These are phyloP conservation scores for Pseudonaja textilis DNA, from an alignment of 2,113 vertebrate species.

Conservation along the genomic window DNA sequence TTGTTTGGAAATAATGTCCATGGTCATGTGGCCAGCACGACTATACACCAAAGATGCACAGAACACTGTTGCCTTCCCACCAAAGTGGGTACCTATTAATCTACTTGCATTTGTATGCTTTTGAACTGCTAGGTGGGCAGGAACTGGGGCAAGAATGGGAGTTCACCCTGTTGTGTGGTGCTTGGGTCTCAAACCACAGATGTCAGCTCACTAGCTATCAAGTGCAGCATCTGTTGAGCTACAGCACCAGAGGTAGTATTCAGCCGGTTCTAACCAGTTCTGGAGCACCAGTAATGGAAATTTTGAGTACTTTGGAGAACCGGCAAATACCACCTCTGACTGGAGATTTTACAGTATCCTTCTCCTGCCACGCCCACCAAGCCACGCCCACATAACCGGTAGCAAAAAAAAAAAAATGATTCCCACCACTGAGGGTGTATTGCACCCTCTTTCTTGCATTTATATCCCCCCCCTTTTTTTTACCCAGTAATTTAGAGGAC, in stretches of 20 bases:
- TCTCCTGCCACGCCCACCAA: too few species aligned
- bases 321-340: too few species aligned
- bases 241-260: background rate
- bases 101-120: background rate
- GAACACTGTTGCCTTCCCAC: background rate
- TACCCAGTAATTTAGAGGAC: background rate
- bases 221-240: background rate
- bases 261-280: too few species aligned
- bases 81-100: background rate
- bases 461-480: background rate
- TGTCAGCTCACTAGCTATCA: background rate
- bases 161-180: accelerated
- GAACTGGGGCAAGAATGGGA: background rate
- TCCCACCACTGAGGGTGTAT: too few species aligned
- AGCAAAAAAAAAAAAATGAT: too few species aligned
- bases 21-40: background rate
- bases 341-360: too few species aligned
- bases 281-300: too few species aligned
- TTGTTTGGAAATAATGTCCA: background rate
- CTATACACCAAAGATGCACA: background rate
- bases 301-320: too few species aligned
- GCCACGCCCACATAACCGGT: too few species aligned
- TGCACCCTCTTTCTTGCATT: background rate
- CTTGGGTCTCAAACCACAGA: accelerated
- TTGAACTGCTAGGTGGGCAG: background rate